Base-by-base conservation (phyloP, 1,140 invertebrate species). In the Nymphalis io region DNA sequence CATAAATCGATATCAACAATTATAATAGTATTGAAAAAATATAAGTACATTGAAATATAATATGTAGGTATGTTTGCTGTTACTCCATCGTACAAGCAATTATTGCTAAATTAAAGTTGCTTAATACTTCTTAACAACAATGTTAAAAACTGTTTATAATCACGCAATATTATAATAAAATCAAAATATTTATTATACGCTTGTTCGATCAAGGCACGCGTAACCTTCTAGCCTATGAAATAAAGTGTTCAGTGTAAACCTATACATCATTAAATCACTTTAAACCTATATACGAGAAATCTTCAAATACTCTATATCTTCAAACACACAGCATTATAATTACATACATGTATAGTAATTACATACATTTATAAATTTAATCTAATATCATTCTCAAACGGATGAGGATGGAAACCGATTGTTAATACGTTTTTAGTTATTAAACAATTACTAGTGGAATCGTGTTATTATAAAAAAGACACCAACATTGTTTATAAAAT, bases 101-200 rank as follows among this genome's bases (percentile, higher is more conserved):
- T 55, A 40, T 59, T 59, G 38, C 38, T 18, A 33, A 39, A 59
- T 59, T 46, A 44, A 27, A 27, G 40, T 66, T 58, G 40, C 64
- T n/a, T 16, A 66, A 66, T 59, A 18, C 57, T 59, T 40, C 55
- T 59, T 46, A 55, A 66, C 51, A 61, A 39, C n/a, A 58, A 13
- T 18, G 40, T 60, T 60, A 23, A 60, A 27, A 67, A 40, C 27
- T 59, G 57, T 60, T 44, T 2, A 38, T 21, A 44, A 67, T 46
- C 65, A 67, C 57, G 65, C 65, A 60, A 57, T 46, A 51, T 27
- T 60, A 57, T 40, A 51, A 39, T 64, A 57, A 64, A 64, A 51
- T 42, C 16, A 23, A 27, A 55, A 55, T 12, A 13, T 23, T 23
- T 27, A 27, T 55, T 55, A 21, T 27, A 12, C 6, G 46, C 46